phyloP scores from a whole-genome alignment of 2,113 vertebrate species.

The Hiodon tergisus region DNA sequence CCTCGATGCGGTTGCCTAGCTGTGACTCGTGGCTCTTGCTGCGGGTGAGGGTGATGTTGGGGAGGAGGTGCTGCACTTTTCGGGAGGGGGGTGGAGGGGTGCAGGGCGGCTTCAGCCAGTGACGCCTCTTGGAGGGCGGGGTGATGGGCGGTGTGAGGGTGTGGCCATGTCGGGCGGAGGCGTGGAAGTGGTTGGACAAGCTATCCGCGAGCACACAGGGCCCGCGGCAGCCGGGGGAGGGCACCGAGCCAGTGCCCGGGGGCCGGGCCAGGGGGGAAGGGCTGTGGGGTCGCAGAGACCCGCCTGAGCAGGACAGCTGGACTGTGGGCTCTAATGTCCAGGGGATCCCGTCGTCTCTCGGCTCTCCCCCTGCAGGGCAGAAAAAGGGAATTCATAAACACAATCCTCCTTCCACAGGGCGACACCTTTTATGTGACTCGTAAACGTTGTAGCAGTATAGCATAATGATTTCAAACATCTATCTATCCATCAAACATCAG shows the following conservation, averaged over 20 bases:
- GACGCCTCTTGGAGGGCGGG: slow-evolving; percentile 76
- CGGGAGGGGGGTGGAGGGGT: slow-evolving; percentile 89
- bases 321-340: slow-evolving; percentile 71
- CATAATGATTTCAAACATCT: neutral
- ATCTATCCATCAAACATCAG: neutral
- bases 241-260: slow-evolving; percentile 52
- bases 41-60: slow-evolving; percentile 85
- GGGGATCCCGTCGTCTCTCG: slow-evolving; percentile 64
- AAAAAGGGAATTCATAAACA: neutral
- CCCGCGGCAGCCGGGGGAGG: slow-evolving; percentile 50
- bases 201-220: slow-evolving; percentile 64
- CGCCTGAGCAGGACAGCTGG: slow-evolving; percentile 49
- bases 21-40: slow-evolving; percentile 98
- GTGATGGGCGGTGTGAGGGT: slow-evolving; percentile 79
- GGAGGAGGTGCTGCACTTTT: slow-evolving; percentile 86
- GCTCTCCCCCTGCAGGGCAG: slow-evolving; percentile 69
- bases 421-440: too few species aligned
- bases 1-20: slow-evolving; percentile 92
- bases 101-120: slow-evolving; percentile 84
- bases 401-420: neutral
- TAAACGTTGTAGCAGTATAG: too few species aligned
- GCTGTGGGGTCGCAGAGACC: slow-evolving; percentile 60
- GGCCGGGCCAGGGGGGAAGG: slow-evolving; percentile 60
- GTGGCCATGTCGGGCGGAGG: slow-evolving; percentile 60
- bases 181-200: slow-evolving; percentile 65